Evolutionary conservation across 2,888 invertebrate species (phyloP).

Genomic region (Drosophila picticornis): DNA sequence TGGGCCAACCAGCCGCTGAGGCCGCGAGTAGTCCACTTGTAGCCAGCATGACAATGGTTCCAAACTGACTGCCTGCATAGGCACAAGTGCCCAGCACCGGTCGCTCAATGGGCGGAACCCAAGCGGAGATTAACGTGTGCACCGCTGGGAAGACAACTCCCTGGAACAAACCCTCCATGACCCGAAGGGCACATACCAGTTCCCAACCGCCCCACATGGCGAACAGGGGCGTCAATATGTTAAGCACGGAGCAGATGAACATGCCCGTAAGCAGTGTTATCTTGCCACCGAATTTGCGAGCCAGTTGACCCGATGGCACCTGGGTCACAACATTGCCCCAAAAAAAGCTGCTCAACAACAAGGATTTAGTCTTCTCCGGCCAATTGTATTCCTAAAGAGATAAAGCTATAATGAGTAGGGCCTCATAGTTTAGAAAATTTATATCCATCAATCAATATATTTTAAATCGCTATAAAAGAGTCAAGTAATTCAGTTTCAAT

Average conservation of each 20-base stretch:
- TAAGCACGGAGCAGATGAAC: conserved; percentile 88
- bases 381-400: conserved; percentile 87
- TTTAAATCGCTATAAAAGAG: not conserved
- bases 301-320: conserved; percentile 89
- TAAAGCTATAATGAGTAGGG: not conserved
- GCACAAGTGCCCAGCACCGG: conserved; percentile 88
- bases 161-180: conserved; percentile 89
- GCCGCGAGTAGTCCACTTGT: conserved; percentile 90
- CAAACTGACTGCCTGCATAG: conserved; percentile 91
- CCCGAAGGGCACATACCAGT: conserved; percentile 87
- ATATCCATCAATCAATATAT: not conserved
- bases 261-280: conserved; percentile 87
- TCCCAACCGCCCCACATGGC: conserved; percentile 88
- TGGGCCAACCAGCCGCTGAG: conserved; percentile 90
- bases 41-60: conserved; percentile 91
- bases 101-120: conserved; percentile 90
- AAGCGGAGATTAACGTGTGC: conserved; percentile 89
- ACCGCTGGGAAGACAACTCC: conserved; percentile 89
- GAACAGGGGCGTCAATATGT: conserved; percentile 89
- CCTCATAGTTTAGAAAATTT: not conserved
- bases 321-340: conserved; percentile 89
- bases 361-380: conserved; percentile 86
- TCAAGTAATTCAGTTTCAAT: not conserved
- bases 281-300: conserved; percentile 90
- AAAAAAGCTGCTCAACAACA: conserved; percentile 89